Percentiles rank a stretch among this genome's conserved stretches.
These are phyloP conservation scores for Latheticus oryzae DNA, from an alignment of 2,888 invertebrate species.

Conservation along the genomic window DNA sequence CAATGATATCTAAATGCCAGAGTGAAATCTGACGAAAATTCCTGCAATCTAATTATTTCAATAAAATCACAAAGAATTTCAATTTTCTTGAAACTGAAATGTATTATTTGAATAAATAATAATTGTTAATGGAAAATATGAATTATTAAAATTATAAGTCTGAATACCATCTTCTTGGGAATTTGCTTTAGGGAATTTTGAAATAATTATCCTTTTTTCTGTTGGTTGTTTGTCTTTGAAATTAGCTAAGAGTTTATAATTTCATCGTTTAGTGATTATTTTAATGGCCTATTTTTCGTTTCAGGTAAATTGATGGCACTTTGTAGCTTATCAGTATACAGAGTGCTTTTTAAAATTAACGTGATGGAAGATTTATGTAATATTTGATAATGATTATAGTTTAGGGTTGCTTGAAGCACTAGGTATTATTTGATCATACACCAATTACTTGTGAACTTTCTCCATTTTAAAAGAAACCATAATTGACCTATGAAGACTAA, in stretches of 20 bases:
- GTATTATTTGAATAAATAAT: conserved; percentile 26
- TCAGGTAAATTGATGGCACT: conserved; percentile 8
- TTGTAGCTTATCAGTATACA: neutral
- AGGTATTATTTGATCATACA: too few relatives aligned
- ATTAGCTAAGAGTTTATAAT: too few relatives aligned
- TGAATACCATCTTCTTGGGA: conserved; percentile 38
- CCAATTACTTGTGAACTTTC: too few relatives aligned
- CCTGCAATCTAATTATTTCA: conserved; percentile 3
- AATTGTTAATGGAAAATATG: conserved; percentile 16
- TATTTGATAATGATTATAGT: neutral
- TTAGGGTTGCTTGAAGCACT: neutral
- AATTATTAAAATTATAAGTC: conserved; percentile 38
- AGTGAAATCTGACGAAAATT: conserved; percentile 6
- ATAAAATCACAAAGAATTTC: conserved; percentile 25
- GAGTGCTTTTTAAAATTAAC: conserved; percentile 2
- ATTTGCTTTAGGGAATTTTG: conserved; percentile 38
- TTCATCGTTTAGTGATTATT: neutral
- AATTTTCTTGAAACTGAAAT: conserved; percentile 21
- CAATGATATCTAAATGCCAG: neutral
- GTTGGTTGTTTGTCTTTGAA: conserved; percentile 23
- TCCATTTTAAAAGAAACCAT: too few relatives aligned
- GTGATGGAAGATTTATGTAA: conserved; percentile 8
- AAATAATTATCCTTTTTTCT: conserved; percentile 41
- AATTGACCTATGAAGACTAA: too few relatives aligned
- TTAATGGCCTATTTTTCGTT: conserved; percentile 1